A percentile compares a stretch with the other conserved stretches of the same genome.
phyloP scores from a whole-genome alignment of 2,797 vertebrate species.

The Nannoperca australis region DNA sequence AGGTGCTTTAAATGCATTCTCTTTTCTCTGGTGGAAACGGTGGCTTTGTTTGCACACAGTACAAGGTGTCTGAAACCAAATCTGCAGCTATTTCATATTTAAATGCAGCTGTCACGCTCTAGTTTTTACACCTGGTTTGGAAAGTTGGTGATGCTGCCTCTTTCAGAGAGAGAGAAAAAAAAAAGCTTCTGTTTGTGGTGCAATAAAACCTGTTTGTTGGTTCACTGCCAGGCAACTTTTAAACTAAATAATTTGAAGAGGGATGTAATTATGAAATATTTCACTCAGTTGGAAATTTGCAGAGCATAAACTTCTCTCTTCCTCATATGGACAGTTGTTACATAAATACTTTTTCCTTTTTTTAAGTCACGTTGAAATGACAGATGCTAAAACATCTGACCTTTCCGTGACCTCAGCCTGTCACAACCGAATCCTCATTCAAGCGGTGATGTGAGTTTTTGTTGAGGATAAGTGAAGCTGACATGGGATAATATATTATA shows the following conservation, averaged over 20 bases:
- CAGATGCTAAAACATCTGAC: not conserved
- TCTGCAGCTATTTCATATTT: conserved; percentile 87
- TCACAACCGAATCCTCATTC: not conserved
- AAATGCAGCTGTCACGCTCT: conserved; percentile 87
- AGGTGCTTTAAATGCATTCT: conserved; percentile 82
- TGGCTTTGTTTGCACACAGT: conserved; percentile 84
- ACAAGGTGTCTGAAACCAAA: conserved; percentile 87
- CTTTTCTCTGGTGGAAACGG: conserved; percentile 81
- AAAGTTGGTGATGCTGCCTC: conserved; percentile 78
- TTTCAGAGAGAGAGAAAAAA: conserved; percentile 45
- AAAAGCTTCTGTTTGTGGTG: conserved; percentile 50
- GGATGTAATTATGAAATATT: conserved; percentile 19
- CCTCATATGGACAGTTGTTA: not conserved
- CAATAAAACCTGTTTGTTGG: conserved; percentile 60
- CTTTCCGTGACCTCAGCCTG: conserved; percentile 13
- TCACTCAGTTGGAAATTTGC: conserved; percentile 2
- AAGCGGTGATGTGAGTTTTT: conserved; percentile 30
- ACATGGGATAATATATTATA: conserved; percentile 39
- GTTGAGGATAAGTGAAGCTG: conserved; percentile 52
- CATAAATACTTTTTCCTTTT: not conserved
- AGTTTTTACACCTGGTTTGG: conserved; percentile 78
- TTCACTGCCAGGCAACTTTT: conserved; percentile 50
- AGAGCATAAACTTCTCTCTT: conserved; percentile 8
- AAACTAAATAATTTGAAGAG: conserved; percentile 39
- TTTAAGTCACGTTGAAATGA: not conserved